These are phyloP conservation scores for Betta splendens DNA, from an alignment of 2,797 vertebrate species.

Conservation along the genomic window DNA sequence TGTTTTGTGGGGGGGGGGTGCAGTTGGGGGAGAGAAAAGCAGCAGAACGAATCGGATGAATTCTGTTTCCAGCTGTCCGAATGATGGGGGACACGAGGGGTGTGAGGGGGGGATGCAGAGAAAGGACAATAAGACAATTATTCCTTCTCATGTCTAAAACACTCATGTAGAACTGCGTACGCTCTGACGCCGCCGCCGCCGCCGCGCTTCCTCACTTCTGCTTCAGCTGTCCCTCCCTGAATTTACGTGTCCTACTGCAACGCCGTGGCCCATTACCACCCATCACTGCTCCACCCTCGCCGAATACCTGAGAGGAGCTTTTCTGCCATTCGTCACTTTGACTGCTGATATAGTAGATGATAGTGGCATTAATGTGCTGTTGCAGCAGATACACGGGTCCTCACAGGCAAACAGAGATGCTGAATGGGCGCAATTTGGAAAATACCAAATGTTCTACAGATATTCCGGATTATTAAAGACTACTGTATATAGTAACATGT, in stretches of 20 bases:
- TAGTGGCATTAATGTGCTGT: conserved; percentile 75
- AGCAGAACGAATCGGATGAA: conserved; percentile 88
- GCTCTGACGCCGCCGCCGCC: conserved; percentile 60
- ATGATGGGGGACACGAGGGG: conserved; percentile 63
- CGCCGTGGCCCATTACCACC: conserved; percentile 53
- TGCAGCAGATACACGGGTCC: conserved; percentile 71
- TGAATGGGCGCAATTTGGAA: conserved; percentile 56
- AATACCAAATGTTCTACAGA: conserved; percentile 54
- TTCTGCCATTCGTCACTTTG: conserved; percentile 81
- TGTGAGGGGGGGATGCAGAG: conserved; percentile 36
- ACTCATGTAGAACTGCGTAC: conserved; percentile 58
- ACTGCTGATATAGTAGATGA: conserved; percentile 81
- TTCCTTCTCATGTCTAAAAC: conserved; percentile 76
- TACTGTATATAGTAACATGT: neutral
- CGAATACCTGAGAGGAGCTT: conserved; percentile 78
- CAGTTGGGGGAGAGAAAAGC: conserved; percentile 79
- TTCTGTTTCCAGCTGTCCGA: conserved; percentile 85
- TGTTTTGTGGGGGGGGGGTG: conserved; percentile 63
- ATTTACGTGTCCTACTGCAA: conserved; percentile 45
- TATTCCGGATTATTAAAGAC: conserved; percentile 18
- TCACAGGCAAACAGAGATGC: conserved; percentile 52
- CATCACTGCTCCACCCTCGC: conserved; percentile 59
- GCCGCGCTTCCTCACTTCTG: conserved; percentile 44
- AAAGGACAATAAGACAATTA: conserved; percentile 78
- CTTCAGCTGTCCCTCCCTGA: conserved; percentile 24